These are phyloP conservation scores for Zingel zingel DNA, from an alignment of 2,113 vertebrate genomes.

Conservation along the genomic window DNA sequence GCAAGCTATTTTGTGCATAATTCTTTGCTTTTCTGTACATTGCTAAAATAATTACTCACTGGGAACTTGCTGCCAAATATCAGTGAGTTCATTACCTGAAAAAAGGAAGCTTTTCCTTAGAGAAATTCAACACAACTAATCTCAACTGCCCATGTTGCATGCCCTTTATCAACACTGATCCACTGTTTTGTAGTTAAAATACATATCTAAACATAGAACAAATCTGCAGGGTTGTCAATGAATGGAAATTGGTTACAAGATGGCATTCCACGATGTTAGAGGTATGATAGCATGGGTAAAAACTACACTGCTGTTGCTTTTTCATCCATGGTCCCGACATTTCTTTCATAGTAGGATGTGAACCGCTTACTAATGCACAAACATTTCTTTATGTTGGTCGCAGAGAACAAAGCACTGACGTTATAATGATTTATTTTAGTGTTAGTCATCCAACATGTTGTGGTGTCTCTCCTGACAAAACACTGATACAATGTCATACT, in stretches of 20 bases:
- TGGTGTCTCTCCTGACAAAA: not conserved
- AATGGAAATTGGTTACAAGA: conserved; percentile 38
- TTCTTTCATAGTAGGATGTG: not conserved
- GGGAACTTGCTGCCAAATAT: conserved; percentile 29
- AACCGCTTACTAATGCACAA: conserved; percentile 6
- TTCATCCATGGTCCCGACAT: not conserved
- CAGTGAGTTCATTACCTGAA: conserved; percentile 25
- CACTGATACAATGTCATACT: not conserved
- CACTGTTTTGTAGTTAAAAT: not conserved
- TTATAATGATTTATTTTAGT: not conserved
- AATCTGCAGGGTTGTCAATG: conserved; percentile 22
- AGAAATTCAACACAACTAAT: conserved; percentile 39
- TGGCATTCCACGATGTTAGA: conserved; percentile 20
- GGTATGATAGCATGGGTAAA: conserved; percentile 47
- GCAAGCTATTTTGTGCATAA: conserved; percentile 20
- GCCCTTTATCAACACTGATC: conserved; percentile 26
- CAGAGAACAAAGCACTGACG: not conserved
- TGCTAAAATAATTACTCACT: conserved; percentile 14
- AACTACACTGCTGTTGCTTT: conserved; percentile 11
- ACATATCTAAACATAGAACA: conserved; percentile 38
- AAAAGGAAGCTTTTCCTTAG: conserved; percentile 13
- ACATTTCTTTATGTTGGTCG: not conserved
- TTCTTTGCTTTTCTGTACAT: conserved; percentile 18
- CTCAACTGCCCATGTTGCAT: conserved; percentile 18
- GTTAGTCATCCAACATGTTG: not conserved